phyloP scores from a whole-genome alignment of 2,113 vertebrate genomes.

The Oncorhynchus mykiss region DNA sequence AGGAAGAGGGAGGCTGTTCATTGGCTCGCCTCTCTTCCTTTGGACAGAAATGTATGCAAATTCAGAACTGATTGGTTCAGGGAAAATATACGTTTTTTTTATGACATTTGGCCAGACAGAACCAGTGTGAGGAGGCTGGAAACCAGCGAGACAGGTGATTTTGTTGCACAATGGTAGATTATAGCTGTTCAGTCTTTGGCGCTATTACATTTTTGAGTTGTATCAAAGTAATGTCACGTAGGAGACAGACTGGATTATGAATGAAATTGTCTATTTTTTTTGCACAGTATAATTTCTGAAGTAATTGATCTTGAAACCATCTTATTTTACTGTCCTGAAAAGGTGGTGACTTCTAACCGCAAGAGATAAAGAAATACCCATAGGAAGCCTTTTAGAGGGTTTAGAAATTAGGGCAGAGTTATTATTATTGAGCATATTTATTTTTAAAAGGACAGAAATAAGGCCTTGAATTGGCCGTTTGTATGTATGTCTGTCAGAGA shows the following conservation, averaged over 20 bases:
- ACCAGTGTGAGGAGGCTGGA: slow-evolving; percentile 23
- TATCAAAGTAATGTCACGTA: no score
- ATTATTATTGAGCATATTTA: slow-evolving; percentile 26
- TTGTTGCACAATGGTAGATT: slow-evolving; percentile 30
- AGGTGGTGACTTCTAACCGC: slow-evolving; percentile 14
- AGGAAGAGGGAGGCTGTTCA: slow-evolving; percentile 52
- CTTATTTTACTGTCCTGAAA: not conserved
- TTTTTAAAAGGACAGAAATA: slow-evolving; percentile 27
- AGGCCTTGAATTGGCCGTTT: slow-evolving; percentile 52
- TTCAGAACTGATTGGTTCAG: slow-evolving; percentile 56
- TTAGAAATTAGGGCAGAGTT: slow-evolving; percentile 27
- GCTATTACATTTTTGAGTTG: not conserved
- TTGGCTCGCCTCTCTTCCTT: slow-evolving; percentile 59
- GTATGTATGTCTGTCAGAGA: slow-evolving; percentile 51
- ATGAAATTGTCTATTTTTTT: no score
- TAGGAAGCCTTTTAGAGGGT: not conserved
- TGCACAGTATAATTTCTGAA: not conserved
- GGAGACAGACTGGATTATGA: not conserved
- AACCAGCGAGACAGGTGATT: slow-evolving; percentile 64
- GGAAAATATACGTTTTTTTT: slow-evolving; percentile 45
- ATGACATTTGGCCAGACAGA: slow-evolving; percentile 58
- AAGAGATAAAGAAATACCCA: slow-evolving; percentile 19
- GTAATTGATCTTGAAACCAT: not conserved
- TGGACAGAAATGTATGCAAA: slow-evolving; percentile 60
- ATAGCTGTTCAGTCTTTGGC: slow-evolving; percentile 26